These are phyloP conservation scores for Parapristionchus giblindavisi DNA, from an alignment of 2,888 invertebrate species.

Conservation along the genomic window DNA sequence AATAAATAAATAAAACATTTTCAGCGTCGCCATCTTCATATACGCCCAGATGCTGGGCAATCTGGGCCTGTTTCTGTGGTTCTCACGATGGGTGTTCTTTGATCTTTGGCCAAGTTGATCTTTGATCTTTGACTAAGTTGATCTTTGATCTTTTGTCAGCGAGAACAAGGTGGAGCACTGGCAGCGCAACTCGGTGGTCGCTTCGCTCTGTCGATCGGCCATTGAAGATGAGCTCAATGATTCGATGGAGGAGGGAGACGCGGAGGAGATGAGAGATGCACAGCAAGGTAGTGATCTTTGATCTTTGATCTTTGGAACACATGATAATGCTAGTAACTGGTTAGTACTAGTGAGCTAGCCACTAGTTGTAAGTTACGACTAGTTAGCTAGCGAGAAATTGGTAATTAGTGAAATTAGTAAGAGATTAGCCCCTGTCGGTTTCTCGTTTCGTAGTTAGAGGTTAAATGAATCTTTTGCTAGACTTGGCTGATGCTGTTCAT, in stretches of 20 bases:
- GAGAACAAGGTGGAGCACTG: slow-evolving; percentile 54
- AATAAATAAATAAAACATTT: no score
- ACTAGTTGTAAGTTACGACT: no score
- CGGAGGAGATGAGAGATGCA: slow-evolving; percentile 43
- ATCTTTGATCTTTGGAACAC: no score
- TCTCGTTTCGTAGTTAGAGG: no score
- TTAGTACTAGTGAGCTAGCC: no score
- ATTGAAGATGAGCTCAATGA: slow-evolving; percentile 36
- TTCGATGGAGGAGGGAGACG: slow-evolving; percentile 8
- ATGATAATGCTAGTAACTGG: no score
- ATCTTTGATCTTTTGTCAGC: slow-evolving; percentile 32
- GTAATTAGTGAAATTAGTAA: no score
- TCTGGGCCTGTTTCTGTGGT: slow-evolving; percentile 50
- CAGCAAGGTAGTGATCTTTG: neutral
- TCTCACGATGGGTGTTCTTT: slow-evolving; percentile 40
- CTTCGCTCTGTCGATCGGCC: slow-evolving; percentile 44
- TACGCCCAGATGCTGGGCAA: slow-evolving; percentile 40
- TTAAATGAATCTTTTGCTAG: no score
- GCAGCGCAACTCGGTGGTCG: slow-evolving; percentile 56
- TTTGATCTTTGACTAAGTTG: neutral
- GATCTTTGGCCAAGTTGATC: neutral
- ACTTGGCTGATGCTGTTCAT: no score
- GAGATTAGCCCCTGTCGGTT: no score
- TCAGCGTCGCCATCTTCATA: slow-evolving; percentile 29
- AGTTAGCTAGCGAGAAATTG: no score